phyloP scores from a whole-genome alignment of 2,888 invertebrate species.

The Tryphoninae sp. region DNA sequence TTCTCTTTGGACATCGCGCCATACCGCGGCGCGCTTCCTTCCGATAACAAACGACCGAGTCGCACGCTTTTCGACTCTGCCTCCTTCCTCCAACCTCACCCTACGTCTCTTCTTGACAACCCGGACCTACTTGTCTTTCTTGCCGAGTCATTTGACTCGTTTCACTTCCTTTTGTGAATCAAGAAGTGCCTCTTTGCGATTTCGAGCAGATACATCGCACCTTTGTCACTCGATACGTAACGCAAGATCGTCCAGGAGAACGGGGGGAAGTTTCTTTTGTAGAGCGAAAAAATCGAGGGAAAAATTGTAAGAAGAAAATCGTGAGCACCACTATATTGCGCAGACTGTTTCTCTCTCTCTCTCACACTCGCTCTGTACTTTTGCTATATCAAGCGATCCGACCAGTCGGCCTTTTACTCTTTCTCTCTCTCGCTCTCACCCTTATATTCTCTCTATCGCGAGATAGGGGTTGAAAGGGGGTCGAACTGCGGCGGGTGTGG shows the following conservation, averaged over 20 bases:
- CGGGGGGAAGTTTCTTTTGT: background rate
- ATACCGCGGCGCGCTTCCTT: conserved; percentile 66
- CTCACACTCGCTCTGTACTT: conserved; percentile 26
- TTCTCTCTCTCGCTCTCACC: conserved; percentile 68
- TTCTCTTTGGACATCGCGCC: conserved; percentile 56
- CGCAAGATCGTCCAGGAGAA: conserved; percentile 6
- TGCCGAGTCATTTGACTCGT: conserved; percentile 53
- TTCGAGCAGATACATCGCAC: background rate
- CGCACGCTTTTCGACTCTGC: conserved; percentile 64
- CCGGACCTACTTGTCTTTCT: conserved; percentile 48
- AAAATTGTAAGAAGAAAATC: conserved; percentile 66
- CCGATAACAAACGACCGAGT: conserved; percentile 70
- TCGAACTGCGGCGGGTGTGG: conserved; percentile 64
- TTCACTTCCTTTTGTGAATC: conserved; percentile 51
- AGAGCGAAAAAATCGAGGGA: conserved; percentile 65
- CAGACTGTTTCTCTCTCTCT: conserved; percentile 59
- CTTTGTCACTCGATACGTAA: conserved; percentile 25
- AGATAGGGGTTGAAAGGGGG: conserved; percentile 71
- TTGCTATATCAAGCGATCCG: conserved; percentile 50
- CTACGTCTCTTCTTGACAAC: conserved; percentile 5
- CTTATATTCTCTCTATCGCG: conserved; percentile 68
- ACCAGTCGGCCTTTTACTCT: conserved; percentile 55
- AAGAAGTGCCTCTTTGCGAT: background rate
- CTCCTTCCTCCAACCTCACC: conserved; percentile 45
- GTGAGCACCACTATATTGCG: conserved; percentile 68